Base-by-base conservation (phyloP, 2,113 vertebrate species). In the Emydura subglobosa region DNA sequence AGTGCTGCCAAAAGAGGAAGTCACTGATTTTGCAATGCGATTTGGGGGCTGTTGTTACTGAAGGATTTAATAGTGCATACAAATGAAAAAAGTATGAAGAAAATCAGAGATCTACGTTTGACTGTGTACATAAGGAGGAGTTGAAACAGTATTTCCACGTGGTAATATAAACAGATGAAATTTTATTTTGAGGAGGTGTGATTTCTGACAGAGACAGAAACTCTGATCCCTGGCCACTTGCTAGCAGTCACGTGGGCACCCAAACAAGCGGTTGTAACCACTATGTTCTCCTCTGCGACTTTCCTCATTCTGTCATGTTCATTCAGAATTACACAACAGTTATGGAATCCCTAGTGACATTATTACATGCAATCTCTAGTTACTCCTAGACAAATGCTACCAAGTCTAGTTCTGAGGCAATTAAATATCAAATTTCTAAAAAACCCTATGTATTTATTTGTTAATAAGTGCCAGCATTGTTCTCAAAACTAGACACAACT, bases 11-110 rank as follows among this genome's bases (percentile, higher is more conserved):
- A 51, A 96, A 54, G 93, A 95, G 22, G 76, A 90, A 92, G 76
- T 2, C 91, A 51, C 49, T 86, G 78, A 89, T 95, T 84, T 91
- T 96, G 42, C 55, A 87, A 78, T 89, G 12, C 51, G 95, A 14
- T 85, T 94, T 90, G 10, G 11, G 25, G 8, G 82, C 39, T 74
- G n/a, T 50, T 85, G 7, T 94, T 91, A 68, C n/a, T 79, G 55
- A 13, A 42, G 34, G 47, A 7, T 59, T 94, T 93, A 91, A 25
- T n/a, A 72, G 7, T 74, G 50, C 74, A 80, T 90, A 57, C 91
- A 80, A 94, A 84, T 49, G 87, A 21, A 29, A 34, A 87, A 22
- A 53, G 31, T 61, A 44, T 55, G 5, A 87, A 72, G 61, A 87
- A 5, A 82, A 61, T 53, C 94, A 21, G 34, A 53, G 34, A 39